phyloP scores from a whole-genome alignment of 2,113 vertebrate species.

The Seriola dumerili region DNA sequence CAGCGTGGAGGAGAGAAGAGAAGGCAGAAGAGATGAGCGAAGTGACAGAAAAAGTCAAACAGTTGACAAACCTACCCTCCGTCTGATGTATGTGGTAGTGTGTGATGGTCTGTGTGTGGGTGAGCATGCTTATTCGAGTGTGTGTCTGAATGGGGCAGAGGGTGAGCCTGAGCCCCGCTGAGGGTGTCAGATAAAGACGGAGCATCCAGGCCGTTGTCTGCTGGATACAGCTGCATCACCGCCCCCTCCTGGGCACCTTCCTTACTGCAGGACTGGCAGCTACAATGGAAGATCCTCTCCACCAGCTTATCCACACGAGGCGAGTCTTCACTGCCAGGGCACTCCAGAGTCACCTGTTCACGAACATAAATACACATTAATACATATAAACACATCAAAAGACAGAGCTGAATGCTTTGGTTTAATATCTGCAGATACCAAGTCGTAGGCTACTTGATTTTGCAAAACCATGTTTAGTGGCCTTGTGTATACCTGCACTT shows the following conservation, averaged over 20 bases:
- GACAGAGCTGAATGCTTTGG: not conserved
- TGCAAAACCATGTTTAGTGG: not conserved
- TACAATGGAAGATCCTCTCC: conserved; percentile 95
- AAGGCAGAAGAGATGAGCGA: not conserved
- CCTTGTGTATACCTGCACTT: not conserved
- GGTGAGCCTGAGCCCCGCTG: conserved; percentile 56
- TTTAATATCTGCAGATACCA: not conserved
- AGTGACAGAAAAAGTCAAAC: conserved; percentile 14
- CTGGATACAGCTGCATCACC: conserved; percentile 91
- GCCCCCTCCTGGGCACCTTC: conserved; percentile 91
- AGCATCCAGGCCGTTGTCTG: conserved; percentile 84
- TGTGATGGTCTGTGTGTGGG: conserved; percentile 70
- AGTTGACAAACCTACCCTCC: conserved; percentile 68
- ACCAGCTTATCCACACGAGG: conserved; percentile 95
- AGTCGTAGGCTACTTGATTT: not conserved
- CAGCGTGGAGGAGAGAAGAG: conserved; percentile 47
- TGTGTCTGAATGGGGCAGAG: conserved; percentile 68
- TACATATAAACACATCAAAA: not conserved
- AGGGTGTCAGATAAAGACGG: conserved; percentile 75
- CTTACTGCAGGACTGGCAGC: conserved; percentile 97
- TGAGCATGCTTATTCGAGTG: conserved; percentile 71
- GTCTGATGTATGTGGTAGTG: conserved; percentile 80
- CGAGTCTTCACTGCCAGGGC: conserved; percentile 89
- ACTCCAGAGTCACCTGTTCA: conserved; percentile 93
- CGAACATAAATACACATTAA: conserved; percentile 16